These are phyloP conservation scores for Centruroides vittatus DNA, from an alignment of 1,140 invertebrate species.

Conservation along the genomic window DNA sequence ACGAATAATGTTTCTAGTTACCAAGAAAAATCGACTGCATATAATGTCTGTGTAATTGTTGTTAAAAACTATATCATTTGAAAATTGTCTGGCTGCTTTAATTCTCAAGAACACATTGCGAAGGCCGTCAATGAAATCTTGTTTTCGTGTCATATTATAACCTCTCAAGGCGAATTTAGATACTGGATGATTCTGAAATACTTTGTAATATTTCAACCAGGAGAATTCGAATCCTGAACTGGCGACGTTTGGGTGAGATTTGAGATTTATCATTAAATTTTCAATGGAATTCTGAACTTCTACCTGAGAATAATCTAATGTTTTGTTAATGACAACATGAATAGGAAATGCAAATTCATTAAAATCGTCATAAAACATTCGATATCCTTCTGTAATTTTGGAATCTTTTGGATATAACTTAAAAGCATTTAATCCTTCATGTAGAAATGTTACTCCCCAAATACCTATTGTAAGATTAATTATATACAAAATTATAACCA, in stretches of 20 bases:
- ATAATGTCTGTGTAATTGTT: conserved; percentile 52
- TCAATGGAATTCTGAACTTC: conserved; percentile 59
- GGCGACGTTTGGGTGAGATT: conserved; percentile 60
- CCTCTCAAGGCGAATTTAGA: conserved; percentile 46
- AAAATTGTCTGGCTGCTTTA: conserved; percentile 41
- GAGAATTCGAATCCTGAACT: conserved; percentile 62
- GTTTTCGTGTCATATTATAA: conserved; percentile 52
- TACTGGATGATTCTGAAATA: conserved; percentile 54
- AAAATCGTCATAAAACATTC: conserved; percentile 73
- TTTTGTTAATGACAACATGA: conserved; percentile 67
- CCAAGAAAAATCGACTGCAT: conserved; percentile 70
- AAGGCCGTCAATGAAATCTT: conserved; percentile 55
- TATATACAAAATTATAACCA: conserved; percentile 61
- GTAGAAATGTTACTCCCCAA: conserved; percentile 70
- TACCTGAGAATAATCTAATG: conserved; percentile 70
- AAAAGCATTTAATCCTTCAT: conserved; percentile 72
- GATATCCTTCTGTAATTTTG: conserved; percentile 75
- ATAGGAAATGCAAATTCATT: conserved; percentile 77
- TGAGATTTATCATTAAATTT: conserved; percentile 56
- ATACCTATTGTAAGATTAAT: conserved; percentile 66
- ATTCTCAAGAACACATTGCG: conserved; percentile 40
- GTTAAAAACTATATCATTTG: conserved; percentile 70
- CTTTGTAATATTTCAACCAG: conserved; percentile 70
- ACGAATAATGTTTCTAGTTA: conserved; percentile 74
- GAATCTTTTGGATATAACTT: conserved; percentile 73